Conservation (phyloP, 2,797 vertebrate species). For the Neopelma chrysocephalum region DNA sequence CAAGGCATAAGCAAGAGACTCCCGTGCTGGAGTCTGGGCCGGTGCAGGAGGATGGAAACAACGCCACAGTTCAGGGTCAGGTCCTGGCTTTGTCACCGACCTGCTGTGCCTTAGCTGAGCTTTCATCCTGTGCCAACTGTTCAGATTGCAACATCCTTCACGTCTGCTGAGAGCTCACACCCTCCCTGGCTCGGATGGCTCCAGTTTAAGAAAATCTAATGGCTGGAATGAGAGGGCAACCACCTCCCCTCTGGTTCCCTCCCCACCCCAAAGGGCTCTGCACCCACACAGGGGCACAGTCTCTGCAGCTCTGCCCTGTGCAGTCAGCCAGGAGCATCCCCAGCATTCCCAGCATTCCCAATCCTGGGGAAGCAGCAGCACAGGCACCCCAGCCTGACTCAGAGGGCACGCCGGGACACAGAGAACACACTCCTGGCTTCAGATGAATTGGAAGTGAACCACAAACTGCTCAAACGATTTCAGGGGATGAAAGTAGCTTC, state of each 20-base stretch:
- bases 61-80: background rate
- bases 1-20: background rate
- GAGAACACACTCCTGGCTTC: background rate
- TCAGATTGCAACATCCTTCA: background rate
- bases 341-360: background rate
- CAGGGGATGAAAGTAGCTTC: background rate
- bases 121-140: background rate
- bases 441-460: background rate
- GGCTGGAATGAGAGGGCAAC: background rate
- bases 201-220: background rate
- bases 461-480: background rate
- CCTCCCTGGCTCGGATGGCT: background rate
- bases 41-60: background rate
- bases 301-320: background rate
- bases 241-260: background rate
- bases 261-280: background rate
- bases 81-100: background rate
- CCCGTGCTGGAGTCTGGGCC: background rate
- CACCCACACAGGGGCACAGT: background rate
- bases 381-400: background rate
- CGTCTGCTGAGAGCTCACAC: rapidly evolving
- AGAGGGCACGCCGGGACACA: background rate
- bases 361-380: background rate
- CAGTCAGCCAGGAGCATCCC: background rate
- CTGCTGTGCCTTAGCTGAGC: background rate